Evolutionary conservation across 2,888 invertebrate species (phyloP), one percentile per base, ranked within the genome.

Genomic region (Monopis laevigella): DNA sequence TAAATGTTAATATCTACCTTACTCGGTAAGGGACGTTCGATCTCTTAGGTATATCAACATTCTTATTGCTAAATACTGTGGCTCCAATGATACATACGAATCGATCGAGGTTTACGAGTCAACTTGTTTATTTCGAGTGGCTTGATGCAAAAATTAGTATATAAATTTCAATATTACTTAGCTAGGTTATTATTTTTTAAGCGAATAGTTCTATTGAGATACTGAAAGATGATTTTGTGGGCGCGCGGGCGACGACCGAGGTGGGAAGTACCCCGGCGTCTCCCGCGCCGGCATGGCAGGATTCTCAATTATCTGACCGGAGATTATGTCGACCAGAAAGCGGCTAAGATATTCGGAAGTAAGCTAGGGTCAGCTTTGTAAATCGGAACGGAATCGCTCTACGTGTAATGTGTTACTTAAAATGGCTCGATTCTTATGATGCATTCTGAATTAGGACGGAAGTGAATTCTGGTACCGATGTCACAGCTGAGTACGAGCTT

Each of bases 21-120:
- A 78, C 80, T 75, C 72, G 73, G 78, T 78, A 78, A 78, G 80
- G 80, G 80, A 80, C 78, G 80, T 80, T 77, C 75, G 69, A 74
- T 75, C 69, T 72, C 77, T 77, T 78, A 77, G 71, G 68, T 77
- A 72, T 72, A 74, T 75, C 67, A 68, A 67, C 40, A 68, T 51
- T 72, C 80, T 80, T 80, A 80, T 74, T 74, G 75, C 80, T 80
- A 78, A 77, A 58, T 67, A 68, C 56, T 59, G 65, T 28, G 16
- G 40, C 27, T 13, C 65, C 59, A 62, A 57, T 55, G 44, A 46
- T 54, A 53, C 36, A 21, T 27, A n/a, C n/a, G 39, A 32, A 17
- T 32, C 32, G 24, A 7, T 32, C 32, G 14, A 10, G 10, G 10
- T 32, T 2, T n/a, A n/a, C n/a, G n/a, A n/a, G n/a, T n/a, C n/a